Conservation (phyloP, 1,140 invertebrate species). For the Ctenoplectra terminalis region DNA sequence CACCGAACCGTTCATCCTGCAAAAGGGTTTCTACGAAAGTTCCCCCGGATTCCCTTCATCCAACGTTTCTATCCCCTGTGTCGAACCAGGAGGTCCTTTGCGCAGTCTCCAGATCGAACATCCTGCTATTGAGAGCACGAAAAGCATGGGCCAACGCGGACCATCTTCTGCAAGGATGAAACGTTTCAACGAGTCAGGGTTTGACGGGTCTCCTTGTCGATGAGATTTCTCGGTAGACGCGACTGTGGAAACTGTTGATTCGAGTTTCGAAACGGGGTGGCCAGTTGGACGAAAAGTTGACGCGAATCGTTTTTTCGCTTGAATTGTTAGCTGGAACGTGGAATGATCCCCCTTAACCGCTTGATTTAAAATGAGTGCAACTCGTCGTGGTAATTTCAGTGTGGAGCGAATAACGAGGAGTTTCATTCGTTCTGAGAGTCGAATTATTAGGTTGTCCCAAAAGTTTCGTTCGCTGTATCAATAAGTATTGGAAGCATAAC, state of each 20-base stretch:
- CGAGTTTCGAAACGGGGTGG: slow-evolving; percentile 2
- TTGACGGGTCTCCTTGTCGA: slow-evolving; percentile 23
- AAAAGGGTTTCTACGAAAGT: slow-evolving; percentile 38
- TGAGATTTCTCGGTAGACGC: slow-evolving; percentile 30
- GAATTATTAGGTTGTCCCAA: too few relatives aligned
- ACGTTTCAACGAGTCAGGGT: slow-evolving; percentile 16
- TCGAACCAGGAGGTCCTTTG: slow-evolving; percentile 35
- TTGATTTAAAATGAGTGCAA: too few relatives aligned
- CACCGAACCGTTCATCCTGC: slow-evolving; percentile 31
- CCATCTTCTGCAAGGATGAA: slow-evolving; percentile 22
- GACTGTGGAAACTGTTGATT: slow-evolving; percentile 4
- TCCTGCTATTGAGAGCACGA: slow-evolving; percentile 31
- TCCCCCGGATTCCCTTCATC: slow-evolving; percentile 16
- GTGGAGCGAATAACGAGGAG: too few relatives aligned
- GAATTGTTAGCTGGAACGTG: too few relatives aligned
- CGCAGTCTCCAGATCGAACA: slow-evolving; percentile 54
- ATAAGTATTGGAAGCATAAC: too few relatives aligned
- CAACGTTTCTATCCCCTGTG: slow-evolving; percentile 22
- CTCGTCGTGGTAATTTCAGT: too few relatives aligned
- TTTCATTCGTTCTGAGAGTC: too few relatives aligned
- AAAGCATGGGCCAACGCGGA: background rate
- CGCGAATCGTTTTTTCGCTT: background rate
- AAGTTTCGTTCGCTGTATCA: too few relatives aligned
- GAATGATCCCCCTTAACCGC: background rate
- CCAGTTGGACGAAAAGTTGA: background rate